Percentiles rank a stretch among this genome's conserved stretches.
These are phyloP conservation scores for Andrena cerasifolii DNA, from an alignment of 1,140 invertebrate genomes.

Conservation along the genomic window DNA sequence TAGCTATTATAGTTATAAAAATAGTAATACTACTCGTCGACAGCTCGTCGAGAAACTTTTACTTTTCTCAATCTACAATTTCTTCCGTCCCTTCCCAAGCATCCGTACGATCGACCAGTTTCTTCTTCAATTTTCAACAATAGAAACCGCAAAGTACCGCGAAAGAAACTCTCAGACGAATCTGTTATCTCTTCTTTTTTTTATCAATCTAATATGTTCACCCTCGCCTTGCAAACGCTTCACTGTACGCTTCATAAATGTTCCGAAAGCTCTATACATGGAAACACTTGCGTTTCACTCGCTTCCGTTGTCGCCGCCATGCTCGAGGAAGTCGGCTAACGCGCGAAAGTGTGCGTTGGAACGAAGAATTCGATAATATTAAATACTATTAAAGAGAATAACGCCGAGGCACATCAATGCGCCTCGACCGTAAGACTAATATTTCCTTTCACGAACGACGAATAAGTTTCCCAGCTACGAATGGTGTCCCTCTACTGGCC, in stretches of 20 bases:
- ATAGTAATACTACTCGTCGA: slow-evolving; percentile 21
- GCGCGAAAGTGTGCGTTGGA: slow-evolving; percentile 59
- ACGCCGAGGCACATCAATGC: slow-evolving; percentile 28
- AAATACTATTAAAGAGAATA: slow-evolving; percentile 54
- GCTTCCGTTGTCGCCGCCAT: background rate
- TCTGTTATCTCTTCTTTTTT: background rate
- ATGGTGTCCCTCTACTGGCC: too few species aligned
- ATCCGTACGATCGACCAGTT: slow-evolving; percentile 1
- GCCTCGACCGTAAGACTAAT: slow-evolving; percentile 19
- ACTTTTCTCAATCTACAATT: background rate
- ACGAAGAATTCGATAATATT: slow-evolving; percentile 62
- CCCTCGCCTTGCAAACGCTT: background rate
- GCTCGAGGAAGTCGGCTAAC: slow-evolving; percentile 33
- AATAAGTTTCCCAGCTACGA: background rate
- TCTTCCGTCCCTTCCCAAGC: background rate
- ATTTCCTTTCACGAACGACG: slow-evolving; percentile 35
- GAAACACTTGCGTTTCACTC: too few species aligned
- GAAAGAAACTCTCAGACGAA: background rate
- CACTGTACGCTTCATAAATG: too few species aligned
- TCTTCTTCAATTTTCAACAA: slow-evolving; percentile 14
- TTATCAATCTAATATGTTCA: slow-evolving; percentile 5
- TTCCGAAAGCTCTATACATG: too few species aligned
- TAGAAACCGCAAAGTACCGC: too few species aligned
- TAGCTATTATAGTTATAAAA: slow-evolving; percentile 35
- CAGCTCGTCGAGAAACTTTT: slow-evolving; percentile 21